These are phyloP conservation scores for Siderastrea siderea DNA, from an alignment of 92 coral and sea anemone species.

Conservation along the genomic window DNA sequence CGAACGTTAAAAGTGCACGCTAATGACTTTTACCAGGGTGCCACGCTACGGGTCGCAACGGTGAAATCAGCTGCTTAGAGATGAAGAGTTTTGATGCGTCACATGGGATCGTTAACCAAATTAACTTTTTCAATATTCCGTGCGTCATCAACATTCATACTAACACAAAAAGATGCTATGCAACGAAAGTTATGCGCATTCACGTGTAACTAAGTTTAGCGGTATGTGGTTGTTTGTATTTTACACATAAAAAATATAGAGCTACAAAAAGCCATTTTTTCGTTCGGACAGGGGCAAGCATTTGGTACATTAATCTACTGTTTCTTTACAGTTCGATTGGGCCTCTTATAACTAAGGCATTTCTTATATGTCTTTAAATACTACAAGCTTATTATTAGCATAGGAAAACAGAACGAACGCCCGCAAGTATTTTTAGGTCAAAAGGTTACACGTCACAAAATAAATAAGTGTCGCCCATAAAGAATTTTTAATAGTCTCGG, in stretches of 20 bases:
- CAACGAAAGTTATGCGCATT: slow-evolving; percentile 35
- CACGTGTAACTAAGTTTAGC: slow-evolving; percentile 34
- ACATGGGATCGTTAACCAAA: neutral
- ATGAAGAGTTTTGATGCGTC: neutral
- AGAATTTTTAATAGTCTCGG: neutral
- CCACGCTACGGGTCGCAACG: neutral
- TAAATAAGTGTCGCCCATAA: neutral
- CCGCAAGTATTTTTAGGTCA: slow-evolving; percentile 3
- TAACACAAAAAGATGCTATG: slow-evolving; percentile 5
- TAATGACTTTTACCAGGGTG: neutral
- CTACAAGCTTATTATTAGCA: neutral
- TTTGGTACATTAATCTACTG: neutral
- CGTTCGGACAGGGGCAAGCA: neutral
- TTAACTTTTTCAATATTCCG: neutral
- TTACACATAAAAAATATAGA: neutral
- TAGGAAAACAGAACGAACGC: neutral
- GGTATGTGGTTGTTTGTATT: neutral
- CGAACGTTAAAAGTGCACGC: neutral
- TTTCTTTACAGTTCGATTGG: neutral
- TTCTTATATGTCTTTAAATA: neutral
- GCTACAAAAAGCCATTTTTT: neutral
- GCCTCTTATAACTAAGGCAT: too few relatives aligned
- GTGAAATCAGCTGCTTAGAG: slow-evolving; percentile 10
- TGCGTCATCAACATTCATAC: slow-evolving; percentile 17
- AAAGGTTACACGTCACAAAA: neutral